Evolutionary conservation across 2,113 vertebrate species (phyloP), one percentile per base, ranked within the genome.

Genomic region (Hystrix brachyura): DNA sequence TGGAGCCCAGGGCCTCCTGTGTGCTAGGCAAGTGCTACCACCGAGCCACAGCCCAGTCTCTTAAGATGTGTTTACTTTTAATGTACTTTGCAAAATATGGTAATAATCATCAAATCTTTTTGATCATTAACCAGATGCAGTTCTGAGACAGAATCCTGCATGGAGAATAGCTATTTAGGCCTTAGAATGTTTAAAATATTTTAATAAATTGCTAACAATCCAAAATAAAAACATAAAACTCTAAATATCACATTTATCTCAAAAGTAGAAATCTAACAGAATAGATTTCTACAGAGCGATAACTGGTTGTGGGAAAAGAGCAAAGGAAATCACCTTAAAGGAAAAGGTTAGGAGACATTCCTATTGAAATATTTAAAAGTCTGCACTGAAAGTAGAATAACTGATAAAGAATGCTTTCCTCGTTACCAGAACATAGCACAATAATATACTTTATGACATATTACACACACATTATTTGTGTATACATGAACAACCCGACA

Each of bases 301-400:
- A 82, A 32, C n/a, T 18, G 65, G 15, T 32, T 91, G 25, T 43
- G 9, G 9, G 67, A 72, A 48, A 51, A 78, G 4, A 0, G 19
- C 7, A 83, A 85, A 74, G 13, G 32, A 72, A 86, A 95, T 43
- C 15, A 91, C 38, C 53, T 93, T 81, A 87, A 92, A 85, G 3
- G 11, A 71, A 85, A 84, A 89, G 53, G 23, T 27, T 60, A 57
- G 84, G 29, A 94, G 1, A 7, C 17, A 62, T 57, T 12, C 38
- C 9, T 92, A 74, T 79, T 95, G 51, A 83, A 79, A 69, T 90
- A 88, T 67, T 87, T 79, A 43, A 84, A 91, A 64, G 23, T n/a
- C 4, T 69, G 51, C n/a, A 65, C 2, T 48, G 53, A 46, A 90
- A 57, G 76, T 27, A 86, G 25, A 17, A 59, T 60, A 89, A 86